These are phyloP conservation scores for Ptychoptera contaminata DNA, from an alignment of 2,888 invertebrate genomes.

Conservation along the genomic window DNA sequence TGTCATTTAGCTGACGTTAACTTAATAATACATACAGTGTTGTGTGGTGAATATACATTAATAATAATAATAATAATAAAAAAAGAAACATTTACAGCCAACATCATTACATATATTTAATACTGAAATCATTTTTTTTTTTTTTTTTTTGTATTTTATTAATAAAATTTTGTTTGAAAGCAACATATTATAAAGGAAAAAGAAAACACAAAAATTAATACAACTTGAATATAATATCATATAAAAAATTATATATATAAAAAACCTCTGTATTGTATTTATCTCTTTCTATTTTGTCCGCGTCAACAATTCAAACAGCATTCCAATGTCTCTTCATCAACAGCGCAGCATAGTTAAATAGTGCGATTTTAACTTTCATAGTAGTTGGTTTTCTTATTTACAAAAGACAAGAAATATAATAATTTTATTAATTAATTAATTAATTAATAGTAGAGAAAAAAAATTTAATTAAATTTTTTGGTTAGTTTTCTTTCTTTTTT, in stretches of 20 bases:
- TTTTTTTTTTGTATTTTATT: too few species aligned
- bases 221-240: neutral
- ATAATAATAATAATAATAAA: too few species aligned
- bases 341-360: slow-evolving; percentile 4
- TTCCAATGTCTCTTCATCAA: slow-evolving; percentile 3
- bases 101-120: too few species aligned
- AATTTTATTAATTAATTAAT: neutral
- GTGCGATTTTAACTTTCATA: slow-evolving; percentile 7
- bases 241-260: neutral
- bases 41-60: too few species aligned
- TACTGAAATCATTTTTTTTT: too few species aligned
- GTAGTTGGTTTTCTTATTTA: neutral
- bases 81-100: too few species aligned
- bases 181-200: too few species aligned
- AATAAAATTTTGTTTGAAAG: too few species aligned
- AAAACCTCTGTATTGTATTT: neutral
- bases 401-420: neutral
- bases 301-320: slow-evolving; percentile 1
- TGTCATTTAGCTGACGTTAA: too few species aligned
- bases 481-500: too few species aligned
- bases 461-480: neutral
- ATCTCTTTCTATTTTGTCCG: neutral
- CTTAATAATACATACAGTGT: too few species aligned
- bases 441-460: neutral
- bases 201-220: neutral